phyloP scores from a whole-genome alignment of 2,797 vertebrate genomes.

The Siniperca undulata region DNA sequence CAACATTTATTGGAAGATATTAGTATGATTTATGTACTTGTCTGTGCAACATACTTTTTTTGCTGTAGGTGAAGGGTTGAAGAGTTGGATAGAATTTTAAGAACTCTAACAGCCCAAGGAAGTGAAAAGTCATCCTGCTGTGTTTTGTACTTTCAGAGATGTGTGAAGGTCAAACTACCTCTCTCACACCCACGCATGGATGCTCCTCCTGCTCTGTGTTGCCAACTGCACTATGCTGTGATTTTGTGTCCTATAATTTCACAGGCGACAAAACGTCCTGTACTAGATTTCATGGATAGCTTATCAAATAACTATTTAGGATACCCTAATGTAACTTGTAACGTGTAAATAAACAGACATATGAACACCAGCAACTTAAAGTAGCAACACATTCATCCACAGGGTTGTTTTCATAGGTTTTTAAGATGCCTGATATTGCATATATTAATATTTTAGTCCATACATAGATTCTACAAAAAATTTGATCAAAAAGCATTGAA shows the following conservation, averaged over 20 bases:
- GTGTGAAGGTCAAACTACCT: conserved; percentile 65
- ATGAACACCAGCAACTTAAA: not conserved
- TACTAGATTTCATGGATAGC: not conserved
- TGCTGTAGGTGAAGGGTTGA: conserved; percentile 50
- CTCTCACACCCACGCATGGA: conserved; percentile 48
- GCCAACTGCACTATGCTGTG: not conserved
- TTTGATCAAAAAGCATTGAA: not conserved
- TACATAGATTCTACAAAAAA: not conserved
- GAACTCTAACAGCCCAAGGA: conserved; percentile 62
- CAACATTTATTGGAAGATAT: conserved; percentile 56
- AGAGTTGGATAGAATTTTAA: conserved; percentile 57
- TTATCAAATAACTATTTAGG: not conserved
- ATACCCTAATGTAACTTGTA: not conserved
- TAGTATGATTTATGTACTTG: conserved; percentile 65
- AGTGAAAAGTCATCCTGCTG: conserved; percentile 54
- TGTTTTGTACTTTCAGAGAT: conserved; percentile 50
- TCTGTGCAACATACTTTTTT: conserved; percentile 56
- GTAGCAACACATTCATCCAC: not conserved
- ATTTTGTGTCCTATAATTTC: not conserved
- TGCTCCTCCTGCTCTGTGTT: conserved; percentile 12
- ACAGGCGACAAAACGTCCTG: conserved; percentile 5
- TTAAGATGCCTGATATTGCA: not conserved
- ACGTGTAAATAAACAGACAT: not conserved
- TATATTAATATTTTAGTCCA: not conserved
- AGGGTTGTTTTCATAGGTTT: not conserved